Evolutionary conservation across 2,888 invertebrate genomes (phyloP), one percentile per base, ranked within the genome.

Genomic region (Ectemnius cavifrons): DNA sequence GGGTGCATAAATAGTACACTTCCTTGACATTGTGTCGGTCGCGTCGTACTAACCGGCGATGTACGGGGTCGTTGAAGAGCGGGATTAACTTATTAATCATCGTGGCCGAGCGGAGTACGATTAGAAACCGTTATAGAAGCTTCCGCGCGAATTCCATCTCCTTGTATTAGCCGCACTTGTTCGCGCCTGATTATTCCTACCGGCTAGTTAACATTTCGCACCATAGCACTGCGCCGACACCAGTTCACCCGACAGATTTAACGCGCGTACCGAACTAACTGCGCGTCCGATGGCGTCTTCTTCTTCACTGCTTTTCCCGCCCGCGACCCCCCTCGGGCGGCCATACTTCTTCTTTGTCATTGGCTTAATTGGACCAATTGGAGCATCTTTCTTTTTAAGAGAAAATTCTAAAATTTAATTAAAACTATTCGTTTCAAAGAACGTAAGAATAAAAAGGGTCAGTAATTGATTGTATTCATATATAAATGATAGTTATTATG

Each of bases 261-360:
- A 87, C 84, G 81, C 86, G 86, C 85, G 82, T 84, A 84, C 83
- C 82, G 80, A 86, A 86, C 86, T 86, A 86, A 87, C 86, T 87
- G 86, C 84, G 82, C 79, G 68, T 74, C 84, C 84, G 84, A 85
- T 84, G 84, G 84, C 84, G 83, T 67, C 47, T 47, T 72, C 65
- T 14, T 37, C 62, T 62, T 45, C 23, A 61, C 67, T 59, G 60
- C 18, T 58, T 64, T 60, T 67, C 18, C 71, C 46, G 18, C 61
- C 56, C 27, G 57, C 27, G 18, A 63, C n/a, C n/a, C 27, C 27
- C 57, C 6, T n/a, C 27, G 45, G 13, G 14, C n/a, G 13, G 23
- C 16, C 23, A 23, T 23, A 3, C 3, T 13, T 52, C 67, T 56
- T n/a, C n/a, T 49, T 28, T 16, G 8, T 18, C 37, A 11, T 6